Evolutionary conservation across 2,113 vertebrate genomes (phyloP).

Genomic region (Puffinus mauretanicus): DNA sequence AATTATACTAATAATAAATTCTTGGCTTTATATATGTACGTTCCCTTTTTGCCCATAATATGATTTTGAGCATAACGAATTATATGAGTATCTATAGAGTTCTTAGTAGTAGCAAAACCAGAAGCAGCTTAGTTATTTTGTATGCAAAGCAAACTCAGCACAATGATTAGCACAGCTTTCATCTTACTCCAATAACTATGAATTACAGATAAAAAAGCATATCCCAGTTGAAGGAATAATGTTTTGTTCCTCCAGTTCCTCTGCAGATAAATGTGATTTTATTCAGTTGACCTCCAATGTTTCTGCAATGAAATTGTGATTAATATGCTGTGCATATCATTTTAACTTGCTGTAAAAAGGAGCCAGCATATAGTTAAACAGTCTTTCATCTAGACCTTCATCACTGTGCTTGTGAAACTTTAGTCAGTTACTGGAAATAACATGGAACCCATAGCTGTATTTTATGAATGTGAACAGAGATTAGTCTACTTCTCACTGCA

Average conservation of each 20-base stretch:
- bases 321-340: background rate
- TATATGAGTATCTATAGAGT: background rate
- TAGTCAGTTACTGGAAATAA: background rate
- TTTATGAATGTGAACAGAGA: background rate
- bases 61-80: background rate
- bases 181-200: slow-evolving; percentile 29
- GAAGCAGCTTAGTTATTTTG: background rate
- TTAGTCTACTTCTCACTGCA: background rate
- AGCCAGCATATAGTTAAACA: background rate
- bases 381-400: background rate
- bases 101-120: background rate
- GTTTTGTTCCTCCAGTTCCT: slow-evolving; percentile 13
- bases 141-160: background rate
- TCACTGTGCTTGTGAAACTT: background rate
- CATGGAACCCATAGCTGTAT: background rate
- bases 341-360: slow-evolving; percentile 10
- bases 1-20: background rate
- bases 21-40: background rate
- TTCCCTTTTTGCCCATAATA: background rate
- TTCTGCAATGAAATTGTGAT: slow-evolving; percentile 2
- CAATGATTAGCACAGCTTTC: slow-evolving; percentile 27
- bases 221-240: background rate
- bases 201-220: slow-evolving; percentile 12
- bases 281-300: background rate
- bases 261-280: slow-evolving; percentile 9